A percentile compares a stretch with the other conserved stretches of the same genome.
Evolutionary conservation across 2,113 vertebrate genomes (phyloP).

Genomic region (Rostratula benghalensis): DNA sequence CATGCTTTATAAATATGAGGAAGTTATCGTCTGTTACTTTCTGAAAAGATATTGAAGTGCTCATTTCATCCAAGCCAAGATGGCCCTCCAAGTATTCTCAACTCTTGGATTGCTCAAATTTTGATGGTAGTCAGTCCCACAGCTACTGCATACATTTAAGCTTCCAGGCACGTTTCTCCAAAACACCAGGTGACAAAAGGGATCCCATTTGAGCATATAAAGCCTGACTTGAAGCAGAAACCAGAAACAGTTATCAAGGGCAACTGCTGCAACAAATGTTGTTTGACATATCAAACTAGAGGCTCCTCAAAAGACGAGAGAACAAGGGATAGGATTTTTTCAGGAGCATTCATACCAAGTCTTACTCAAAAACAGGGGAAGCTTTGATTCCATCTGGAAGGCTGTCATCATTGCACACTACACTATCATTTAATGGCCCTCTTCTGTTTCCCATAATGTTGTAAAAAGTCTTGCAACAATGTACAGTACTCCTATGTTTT

Average conservation of each 20-base stretch:
- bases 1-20: background rate
- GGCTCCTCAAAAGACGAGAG: background rate
- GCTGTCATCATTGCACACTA: background rate
- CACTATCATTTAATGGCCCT: background rate
- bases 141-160: background rate
- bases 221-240: background rate
- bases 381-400: background rate
- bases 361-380: background rate
- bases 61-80: background rate
- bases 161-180: background rate
- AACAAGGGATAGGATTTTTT: background rate
- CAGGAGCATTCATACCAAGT: background rate
- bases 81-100: background rate
- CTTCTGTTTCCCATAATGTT: background rate
- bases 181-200: background rate
- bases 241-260: background rate
- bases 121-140: background rate
- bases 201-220: background rate
- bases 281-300: background rate
- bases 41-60: background rate
- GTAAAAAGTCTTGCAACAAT: background rate
- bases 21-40: background rate
- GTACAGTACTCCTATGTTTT: background rate
- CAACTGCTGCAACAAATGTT: background rate
- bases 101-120: background rate